Conservation (phyloP, 2,113 vertebrate genomes). For the Chlamydotis undulata region DNA sequence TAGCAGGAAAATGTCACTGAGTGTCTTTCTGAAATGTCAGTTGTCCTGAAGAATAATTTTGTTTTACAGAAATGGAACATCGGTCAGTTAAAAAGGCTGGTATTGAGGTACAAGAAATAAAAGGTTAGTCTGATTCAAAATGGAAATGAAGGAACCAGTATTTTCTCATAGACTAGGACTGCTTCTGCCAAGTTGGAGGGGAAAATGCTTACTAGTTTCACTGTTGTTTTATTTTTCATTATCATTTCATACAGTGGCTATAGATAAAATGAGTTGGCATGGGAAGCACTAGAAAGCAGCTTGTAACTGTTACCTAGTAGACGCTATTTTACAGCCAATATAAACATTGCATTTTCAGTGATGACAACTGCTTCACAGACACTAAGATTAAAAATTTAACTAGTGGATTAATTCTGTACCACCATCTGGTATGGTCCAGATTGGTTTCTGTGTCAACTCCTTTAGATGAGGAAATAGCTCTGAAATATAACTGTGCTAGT, state of each 20-base stretch:
- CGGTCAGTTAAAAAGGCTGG: conserved; percentile 97
- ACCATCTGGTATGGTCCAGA: not conserved
- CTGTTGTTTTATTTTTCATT: not conserved
- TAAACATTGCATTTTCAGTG: not conserved
- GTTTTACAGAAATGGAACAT: conserved; percentile 88
- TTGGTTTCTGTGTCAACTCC: not conserved
- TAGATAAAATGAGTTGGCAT: not conserved
- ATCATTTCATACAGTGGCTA: not conserved
- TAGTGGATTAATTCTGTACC: not conserved
- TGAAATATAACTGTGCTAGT: not conserved
- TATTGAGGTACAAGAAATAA: conserved; percentile 90
- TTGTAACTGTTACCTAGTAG: not conserved
- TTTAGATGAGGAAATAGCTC: not conserved
- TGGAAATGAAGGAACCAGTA: conserved; percentile 7
- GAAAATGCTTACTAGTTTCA: not conserved
- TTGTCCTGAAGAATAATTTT: conserved; percentile 50
- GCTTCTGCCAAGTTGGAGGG: not conserved
- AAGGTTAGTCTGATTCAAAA: conserved; percentile 80
- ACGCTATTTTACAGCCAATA: not conserved
- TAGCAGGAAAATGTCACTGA: conserved; percentile 25
- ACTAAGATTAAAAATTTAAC: not conserved
- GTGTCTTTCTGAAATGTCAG: conserved; percentile 34
- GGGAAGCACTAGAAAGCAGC: not conserved
- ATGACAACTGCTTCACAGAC: not conserved
- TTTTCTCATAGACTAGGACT: not conserved